Base-by-base conservation (phyloP, 64 coral and sea anemone genomes). In the Astreopora myriophthalma region DNA sequence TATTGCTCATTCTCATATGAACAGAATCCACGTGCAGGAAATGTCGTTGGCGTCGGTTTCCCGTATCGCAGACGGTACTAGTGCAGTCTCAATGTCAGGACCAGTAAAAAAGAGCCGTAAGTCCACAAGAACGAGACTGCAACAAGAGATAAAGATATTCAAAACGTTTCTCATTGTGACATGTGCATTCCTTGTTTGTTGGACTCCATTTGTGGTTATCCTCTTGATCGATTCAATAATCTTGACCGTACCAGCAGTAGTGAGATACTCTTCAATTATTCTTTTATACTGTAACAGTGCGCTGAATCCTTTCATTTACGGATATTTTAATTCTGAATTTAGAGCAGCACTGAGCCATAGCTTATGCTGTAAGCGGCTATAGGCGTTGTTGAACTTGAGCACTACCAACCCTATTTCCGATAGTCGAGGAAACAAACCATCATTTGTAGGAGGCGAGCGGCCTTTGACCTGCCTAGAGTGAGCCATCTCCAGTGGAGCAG, bases 101-200 rank as follows among this genome's bases (percentile, higher is more conserved):
- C 17, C 38, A 25, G 44, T 32, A 17, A 49, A 26, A 66, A 57
- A 3, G 25, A 30, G n/a, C 14, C 27, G 71, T 5, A 55, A 8
- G 14, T 20, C 29, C 20, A 49, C 70, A 5, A 31, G 32, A 73
- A 23, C 76, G 34, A 70, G 90, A 76, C 52, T 92, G 22, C 85
- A 66, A 76, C 90, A 73, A 36, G 89, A 96, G 63, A 88, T 96
- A 44, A 96, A 83, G 46, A 96, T 86, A 44, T 88, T 96, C n/a
- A 87, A 75, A 36, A 92, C 86, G n/a, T 96, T 96, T 88, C 26
- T 96, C 1, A 68, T 92, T 17, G 82, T 96, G 20, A 81, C 72
- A 25, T 76, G 85, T 3, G 76, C 74, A 2, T 92, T 96, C 22
- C 24, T 96, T 14, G 7, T 88, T 34, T 96, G 74, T 17, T 92